A percentile compares a stretch with the other conserved stretches of the same genome.
Evolutionary conservation across 2,888 invertebrate genomes (phyloP).

Genomic region (Andrena trimmerana): DNA sequence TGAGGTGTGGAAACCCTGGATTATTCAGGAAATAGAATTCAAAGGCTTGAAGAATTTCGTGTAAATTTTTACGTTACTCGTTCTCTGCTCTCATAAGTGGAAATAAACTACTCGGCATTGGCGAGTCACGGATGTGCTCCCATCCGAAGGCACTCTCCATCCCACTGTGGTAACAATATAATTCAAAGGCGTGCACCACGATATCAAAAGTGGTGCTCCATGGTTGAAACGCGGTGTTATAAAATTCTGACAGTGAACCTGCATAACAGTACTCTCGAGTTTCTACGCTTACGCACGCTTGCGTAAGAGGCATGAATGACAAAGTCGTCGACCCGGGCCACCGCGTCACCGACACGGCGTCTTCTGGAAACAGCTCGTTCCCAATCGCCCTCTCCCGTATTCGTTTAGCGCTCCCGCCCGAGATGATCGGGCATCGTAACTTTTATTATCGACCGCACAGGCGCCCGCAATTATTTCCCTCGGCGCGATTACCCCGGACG

Average conservation of each 20-base stretch:
- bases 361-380: conserved; percentile 34
- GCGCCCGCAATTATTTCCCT: background rate
- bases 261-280: conserved; percentile 58
- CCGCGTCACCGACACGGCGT: conserved; percentile 40
- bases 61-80: no score
- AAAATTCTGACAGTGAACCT: conserved; percentile 55
- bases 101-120: no score
- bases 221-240: conserved; percentile 12
- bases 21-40: background rate
- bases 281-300: conserved; percentile 62
- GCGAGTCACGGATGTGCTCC: no score
- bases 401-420: background rate
- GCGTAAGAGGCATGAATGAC: conserved; percentile 63
- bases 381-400: conserved; percentile 33
- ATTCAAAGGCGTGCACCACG: background rate
- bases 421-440: background rate
- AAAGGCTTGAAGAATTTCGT: no score
- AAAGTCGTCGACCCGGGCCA: conserved; percentile 58
- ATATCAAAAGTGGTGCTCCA: background rate
- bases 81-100: no score
- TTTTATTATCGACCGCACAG: background rate
- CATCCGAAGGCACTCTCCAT: background rate
- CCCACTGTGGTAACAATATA: background rate
- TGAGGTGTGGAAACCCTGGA: background rate
- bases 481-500: background rate